These are phyloP conservation scores for Chiroxiphia lanceolata DNA, from an alignment of 2,797 vertebrate species.

Conservation along the genomic window DNA sequence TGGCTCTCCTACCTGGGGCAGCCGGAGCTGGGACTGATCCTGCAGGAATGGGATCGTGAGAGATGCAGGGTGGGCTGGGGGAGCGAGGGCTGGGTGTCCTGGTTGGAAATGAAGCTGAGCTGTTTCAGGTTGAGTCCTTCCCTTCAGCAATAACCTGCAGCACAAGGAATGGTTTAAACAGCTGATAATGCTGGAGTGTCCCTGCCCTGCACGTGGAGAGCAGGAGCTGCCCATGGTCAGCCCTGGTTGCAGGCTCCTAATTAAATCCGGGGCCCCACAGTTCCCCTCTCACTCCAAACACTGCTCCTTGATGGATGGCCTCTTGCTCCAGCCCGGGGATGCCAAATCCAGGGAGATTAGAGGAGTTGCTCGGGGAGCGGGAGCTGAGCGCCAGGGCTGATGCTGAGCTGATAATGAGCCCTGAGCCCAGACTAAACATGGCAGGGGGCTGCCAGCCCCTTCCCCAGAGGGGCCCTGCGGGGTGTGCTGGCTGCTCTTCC, in stretches of 20 bases:
- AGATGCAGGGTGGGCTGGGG: neutral
- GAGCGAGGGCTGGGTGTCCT: neutral
- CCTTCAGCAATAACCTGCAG: neutral
- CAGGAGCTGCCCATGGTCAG: neutral
- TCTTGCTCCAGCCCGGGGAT: neutral
- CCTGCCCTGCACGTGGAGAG: neutral
- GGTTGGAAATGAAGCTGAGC: neutral
- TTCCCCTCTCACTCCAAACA: neutral
- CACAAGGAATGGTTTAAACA: neutral
- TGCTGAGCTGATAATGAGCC: neutral
- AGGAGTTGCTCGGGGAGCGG: neutral
- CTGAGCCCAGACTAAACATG: neutral
- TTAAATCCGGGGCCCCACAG: neutral
- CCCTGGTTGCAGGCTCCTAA: neutral
- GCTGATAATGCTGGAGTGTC: fast-evolving
- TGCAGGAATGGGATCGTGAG: neutral
- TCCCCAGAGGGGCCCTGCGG: fast-evolving
- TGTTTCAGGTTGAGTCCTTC: neutral
- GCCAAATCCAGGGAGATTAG: neutral
- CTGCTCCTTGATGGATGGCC: neutral
- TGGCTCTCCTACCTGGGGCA: neutral
- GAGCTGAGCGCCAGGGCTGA: neutral
- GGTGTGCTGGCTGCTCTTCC: neutral
- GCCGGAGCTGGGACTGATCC: fast-evolving
- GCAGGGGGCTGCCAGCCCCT: neutral